Evolutionary conservation across 2,888 invertebrate species (phyloP), one percentile per base, ranked within the genome.

Genomic region (Conops quadrifasciatus): DNA sequence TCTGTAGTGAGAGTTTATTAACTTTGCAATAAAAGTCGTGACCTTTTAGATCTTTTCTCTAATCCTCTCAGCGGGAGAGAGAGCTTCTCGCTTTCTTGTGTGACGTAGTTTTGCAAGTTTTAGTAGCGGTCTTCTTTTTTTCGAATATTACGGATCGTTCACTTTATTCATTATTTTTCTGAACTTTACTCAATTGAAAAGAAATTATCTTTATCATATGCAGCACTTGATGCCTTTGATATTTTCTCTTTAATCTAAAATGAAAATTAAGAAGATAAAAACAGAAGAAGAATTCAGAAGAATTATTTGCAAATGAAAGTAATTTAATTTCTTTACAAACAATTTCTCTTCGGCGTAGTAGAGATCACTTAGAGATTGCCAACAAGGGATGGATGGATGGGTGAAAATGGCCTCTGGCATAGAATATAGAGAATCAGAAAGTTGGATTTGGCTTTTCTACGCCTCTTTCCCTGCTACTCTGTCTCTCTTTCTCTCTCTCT

Each of bases 281-380:
- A 19, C 36, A 28, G 30, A 28, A 30, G 24, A 58, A 58, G 16
- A 24, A 7, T 36, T 36, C 36, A 9, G 36, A 36, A 36, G 36
- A 9, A 36, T 21, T 58, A 24, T 16, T 26, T 58, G 28, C 58
- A 58, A 58, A 58, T 58, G 2, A 7, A 51, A 51, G 16, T 24
- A 58, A 58, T 30, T 60, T 60, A 11, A 60, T 26, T 60, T 60
- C 26, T 19, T 60, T 60, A 30, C 28, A 60, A 60, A 60, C 30
- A 60, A 60, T 60, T 60, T 60, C 36, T 30, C 30, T 19, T 19
- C 15, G 60, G 26, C n/a, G 36, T 60, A 26, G 60, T 4, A n/a
- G n/a, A n/a, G n/a, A n/a, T 36, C 9, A 36, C 36, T 4, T 4
- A 36, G 36, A 36, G 36, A 36, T 36, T 36, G 36, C 36, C 36